Conservation (phyloP, 2,113 vertebrate genomes). For the Tonatia bakeri region DNA sequence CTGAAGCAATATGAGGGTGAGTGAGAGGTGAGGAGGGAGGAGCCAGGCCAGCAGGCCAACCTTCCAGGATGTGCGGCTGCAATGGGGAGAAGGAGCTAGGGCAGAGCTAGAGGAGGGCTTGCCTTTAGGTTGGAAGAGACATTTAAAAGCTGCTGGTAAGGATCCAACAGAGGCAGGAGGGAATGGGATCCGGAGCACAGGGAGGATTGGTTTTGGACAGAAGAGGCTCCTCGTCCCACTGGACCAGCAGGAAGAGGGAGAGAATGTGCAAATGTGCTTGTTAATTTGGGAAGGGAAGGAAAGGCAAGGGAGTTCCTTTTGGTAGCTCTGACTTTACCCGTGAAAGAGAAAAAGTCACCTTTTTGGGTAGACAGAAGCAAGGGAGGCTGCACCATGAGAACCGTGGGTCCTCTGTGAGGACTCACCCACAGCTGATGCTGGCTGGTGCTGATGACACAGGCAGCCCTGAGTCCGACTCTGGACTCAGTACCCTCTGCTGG, state of each 20-base stretch:
- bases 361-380: background rate
- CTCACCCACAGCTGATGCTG: rapidly evolving
- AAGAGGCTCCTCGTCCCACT: background rate
- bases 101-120: background rate
- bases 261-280: background rate
- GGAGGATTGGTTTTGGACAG: background rate
- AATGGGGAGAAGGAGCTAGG: no score
- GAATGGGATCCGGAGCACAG: background rate
- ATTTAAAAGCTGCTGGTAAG: background rate
- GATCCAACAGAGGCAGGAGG: background rate
- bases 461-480: background rate
- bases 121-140: background rate
- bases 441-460: background rate
- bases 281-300: background rate
- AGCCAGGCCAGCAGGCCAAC: rapidly evolving
- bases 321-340: background rate
- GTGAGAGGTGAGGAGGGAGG: no score
- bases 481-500: background rate
- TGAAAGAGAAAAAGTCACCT: background rate
- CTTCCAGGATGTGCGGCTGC: background rate
- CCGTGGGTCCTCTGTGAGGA: background rate
- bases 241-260: background rate
- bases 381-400: background rate
- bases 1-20: background rate
- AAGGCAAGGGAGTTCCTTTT: background rate